Evolutionary conservation across 2,797 vertebrate genomes (phyloP).

Genomic region (Sebastes nivosus): DNA sequence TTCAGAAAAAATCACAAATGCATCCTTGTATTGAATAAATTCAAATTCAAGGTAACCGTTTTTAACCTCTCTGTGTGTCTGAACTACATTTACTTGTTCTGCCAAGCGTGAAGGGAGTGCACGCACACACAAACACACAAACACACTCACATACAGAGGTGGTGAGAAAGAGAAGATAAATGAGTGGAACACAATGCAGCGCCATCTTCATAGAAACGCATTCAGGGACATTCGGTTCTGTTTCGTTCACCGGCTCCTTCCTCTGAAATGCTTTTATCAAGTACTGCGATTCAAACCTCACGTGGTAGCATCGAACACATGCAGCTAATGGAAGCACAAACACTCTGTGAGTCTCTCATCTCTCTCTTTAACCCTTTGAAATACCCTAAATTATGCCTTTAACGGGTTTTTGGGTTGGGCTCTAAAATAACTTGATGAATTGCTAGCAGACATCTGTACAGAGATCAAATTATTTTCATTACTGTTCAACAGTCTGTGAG

Average conservation of each 20-base stretch:
- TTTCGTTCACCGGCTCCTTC: background rate
- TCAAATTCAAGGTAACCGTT: constrained; percentile 23
- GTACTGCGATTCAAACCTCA: constrained; percentile 1
- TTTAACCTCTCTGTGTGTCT: background rate
- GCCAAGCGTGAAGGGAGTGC: no score
- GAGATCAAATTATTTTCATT: no score
- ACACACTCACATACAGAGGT: background rate
- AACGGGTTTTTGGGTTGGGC: no score
- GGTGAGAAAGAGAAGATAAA: background rate
- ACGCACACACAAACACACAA: background rate
- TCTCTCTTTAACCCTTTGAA: background rate
- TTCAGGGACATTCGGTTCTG: constrained; percentile 21
- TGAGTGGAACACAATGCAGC: background rate
- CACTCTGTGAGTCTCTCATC: background rate
- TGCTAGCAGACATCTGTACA: no score
- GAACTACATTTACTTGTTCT: constrained; percentile 13
- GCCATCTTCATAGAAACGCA: constrained; percentile 5
- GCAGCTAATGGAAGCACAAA: constrained; percentile 32
- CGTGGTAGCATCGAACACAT: background rate
- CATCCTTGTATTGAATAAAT: constrained; percentile 9
- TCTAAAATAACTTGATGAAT: no score
- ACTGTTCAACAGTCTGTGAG: no score
- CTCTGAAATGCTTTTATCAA: constrained; percentile 14
- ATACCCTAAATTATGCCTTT: no score
- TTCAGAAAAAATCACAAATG: background rate